Conservation (phyloP, 2,888 invertebrate species). For the Disparrhopalites patrizii region DNA sequence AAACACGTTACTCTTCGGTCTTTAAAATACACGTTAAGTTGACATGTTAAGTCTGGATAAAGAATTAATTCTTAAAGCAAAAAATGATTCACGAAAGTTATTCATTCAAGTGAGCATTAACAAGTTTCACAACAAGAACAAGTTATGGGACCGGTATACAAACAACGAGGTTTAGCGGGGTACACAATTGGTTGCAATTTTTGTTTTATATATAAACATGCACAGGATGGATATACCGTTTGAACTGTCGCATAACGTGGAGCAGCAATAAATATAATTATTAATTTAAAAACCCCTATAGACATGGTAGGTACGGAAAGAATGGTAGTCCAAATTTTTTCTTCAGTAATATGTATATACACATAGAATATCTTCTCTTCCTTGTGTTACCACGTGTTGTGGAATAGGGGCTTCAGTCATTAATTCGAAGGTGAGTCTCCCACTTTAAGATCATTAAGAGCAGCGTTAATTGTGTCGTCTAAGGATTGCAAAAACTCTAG, state of each 20-base stretch:
- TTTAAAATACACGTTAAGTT: neutral
- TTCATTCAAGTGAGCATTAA: slow-evolving; percentile 7
- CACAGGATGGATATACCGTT: neutral
- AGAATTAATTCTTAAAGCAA: neutral
- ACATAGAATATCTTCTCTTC: neutral
- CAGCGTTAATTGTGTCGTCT: slow-evolving; percentile 8
- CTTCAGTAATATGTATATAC: neutral
- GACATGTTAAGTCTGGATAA: neutral
- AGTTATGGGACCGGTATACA: slow-evolving; percentile 4
- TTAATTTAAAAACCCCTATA: slow-evolving; percentile 1
- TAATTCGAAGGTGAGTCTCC: slow-evolving; percentile 12
- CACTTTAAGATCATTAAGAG: slow-evolving; percentile 21
- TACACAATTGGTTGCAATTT: too few relatives aligned
- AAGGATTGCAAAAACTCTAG: neutral
- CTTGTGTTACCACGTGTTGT: neutral
- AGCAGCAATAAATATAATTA: slow-evolving; percentile 6
- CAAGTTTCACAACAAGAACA: slow-evolving; percentile 3
- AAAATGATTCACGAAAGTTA: neutral
- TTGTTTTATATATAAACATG: neutral
- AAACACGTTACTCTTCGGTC: neutral
- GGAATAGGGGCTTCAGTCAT: slow-evolving; percentile 15
- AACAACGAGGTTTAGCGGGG: neutral
- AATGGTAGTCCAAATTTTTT: too few relatives aligned
- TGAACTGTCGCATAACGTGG: neutral
- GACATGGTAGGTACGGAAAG: slow-evolving; percentile 5